Evolutionary conservation across 2,888 invertebrate species (phyloP), one percentile per base, ranked within the genome.

Genomic region (Torymus auratus): DNA sequence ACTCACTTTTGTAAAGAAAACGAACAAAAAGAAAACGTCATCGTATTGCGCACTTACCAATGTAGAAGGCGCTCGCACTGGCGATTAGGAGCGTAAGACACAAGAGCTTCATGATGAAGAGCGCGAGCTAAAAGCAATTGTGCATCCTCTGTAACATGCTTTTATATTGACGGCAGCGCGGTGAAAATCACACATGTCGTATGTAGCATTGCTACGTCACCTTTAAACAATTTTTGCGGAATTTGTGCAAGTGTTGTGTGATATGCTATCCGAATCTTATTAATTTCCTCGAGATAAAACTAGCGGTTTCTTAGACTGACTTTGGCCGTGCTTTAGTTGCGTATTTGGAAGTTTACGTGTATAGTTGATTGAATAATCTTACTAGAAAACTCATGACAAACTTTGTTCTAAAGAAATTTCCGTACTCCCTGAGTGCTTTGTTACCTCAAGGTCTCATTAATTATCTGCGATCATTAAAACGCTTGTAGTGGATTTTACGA

Each of bases 321-420:
- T n/a, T 56, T 13, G n/a, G n/a, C n/a, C 15, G 13, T 53, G 23
- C 14, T 64, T 50, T 23, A 20, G 56, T 41, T 69, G 55, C n/a
- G 50, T n/a, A 13, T 62, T 50, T 70, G 68, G 14, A 50, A 41
- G 10, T 50, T n/a, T 17, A 15, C 4, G 12, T 64, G 52, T n/a
- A 20, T 14, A 12, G 11, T 2, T 53, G 15, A 69, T 77, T 64
- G 55, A 12, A 15, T 10, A 12, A 53, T 20, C 64, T 64, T 50
- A 65, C 23, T 14, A 28, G 17, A 23, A 56, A 55, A 56, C 15
- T 53, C 60, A 23, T n/a, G n/a, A n/a, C n/a, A n/a, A n/a, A n/a
- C n/a, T n/a, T n/a, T n/a, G n/a, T n/a, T n/a, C n/a, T n/a, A n/a
- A 70, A 64, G 70, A 77, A 70, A 77, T 77, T 71, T 77, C 70